Conservation (phyloP, 2,113 vertebrate genomes). For the Chaetodon auriga region DNA sequence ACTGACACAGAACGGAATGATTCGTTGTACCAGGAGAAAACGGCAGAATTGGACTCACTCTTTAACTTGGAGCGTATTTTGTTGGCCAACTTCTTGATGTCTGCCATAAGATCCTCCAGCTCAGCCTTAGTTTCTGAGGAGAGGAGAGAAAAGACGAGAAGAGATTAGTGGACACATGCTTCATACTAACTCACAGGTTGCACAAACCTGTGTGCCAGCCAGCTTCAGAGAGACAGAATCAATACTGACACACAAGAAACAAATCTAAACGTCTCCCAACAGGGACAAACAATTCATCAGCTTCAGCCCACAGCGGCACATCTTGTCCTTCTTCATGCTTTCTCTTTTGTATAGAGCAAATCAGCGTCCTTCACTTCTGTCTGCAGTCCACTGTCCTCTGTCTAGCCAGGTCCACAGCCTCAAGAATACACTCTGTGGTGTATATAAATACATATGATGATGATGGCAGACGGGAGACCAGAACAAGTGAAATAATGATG, state of each 20-base stretch:
- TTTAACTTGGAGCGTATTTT: slow-evolving; percentile 98
- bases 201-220: background rate
- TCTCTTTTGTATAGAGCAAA: background rate
- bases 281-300: slow-evolving; percentile 35
- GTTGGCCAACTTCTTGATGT: slow-evolving; percentile 98
- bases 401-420: background rate
- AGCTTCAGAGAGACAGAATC: slow-evolving; percentile 42
- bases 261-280: slow-evolving; percentile 17
- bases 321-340: background rate
- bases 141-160: slow-evolving; percentile 20
- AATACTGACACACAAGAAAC: slow-evolving; percentile 38
- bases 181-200: background rate
- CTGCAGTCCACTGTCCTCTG: background rate
- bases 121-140: slow-evolving; percentile 94
- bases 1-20: slow-evolving; percentile 4
- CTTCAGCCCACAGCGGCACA: slow-evolving; percentile 20
- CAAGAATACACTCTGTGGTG: background rate
- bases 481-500: background rate
- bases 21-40: background rate
- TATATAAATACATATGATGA: too few species aligned
- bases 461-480: background rate
- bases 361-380: slow-evolving; percentile 8
- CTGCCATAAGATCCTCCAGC: slow-evolving; percentile 94
- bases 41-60: slow-evolving; percentile 86
- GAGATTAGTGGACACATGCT: slow-evolving; percentile 25